phyloP scores from a whole-genome alignment of 1,140 invertebrate species.

The Kradibia gibbosae region DNA sequence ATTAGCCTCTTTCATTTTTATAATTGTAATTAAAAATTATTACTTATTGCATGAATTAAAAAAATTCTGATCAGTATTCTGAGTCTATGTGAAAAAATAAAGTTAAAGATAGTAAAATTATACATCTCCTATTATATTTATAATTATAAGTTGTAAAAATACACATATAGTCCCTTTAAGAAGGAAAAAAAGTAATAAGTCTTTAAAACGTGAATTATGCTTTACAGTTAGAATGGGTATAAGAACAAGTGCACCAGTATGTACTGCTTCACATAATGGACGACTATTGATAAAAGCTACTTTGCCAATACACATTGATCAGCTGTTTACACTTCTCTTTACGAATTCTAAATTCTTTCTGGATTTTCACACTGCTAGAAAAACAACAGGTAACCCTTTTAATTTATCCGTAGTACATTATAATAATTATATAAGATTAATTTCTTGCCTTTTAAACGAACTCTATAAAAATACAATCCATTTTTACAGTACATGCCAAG shows the following conservation, averaged over 20 bases:
- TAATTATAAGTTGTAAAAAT: too few species aligned
- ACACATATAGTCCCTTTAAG: too few species aligned
- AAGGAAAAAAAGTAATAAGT: background rate
- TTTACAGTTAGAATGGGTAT: slow-evolving; percentile 39
- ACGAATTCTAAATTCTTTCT: slow-evolving; percentile 92
- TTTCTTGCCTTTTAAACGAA: background rate
- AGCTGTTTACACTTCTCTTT: slow-evolving; percentile 92
- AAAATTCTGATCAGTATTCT: too few species aligned
- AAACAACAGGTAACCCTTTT: slow-evolving; percentile 81
- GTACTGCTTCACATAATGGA: slow-evolving; percentile 83
- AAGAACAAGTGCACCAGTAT: slow-evolving; percentile 61
- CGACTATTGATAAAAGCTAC: slow-evolving; percentile 81
- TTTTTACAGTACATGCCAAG: background rate
- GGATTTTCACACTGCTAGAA: slow-evolving; percentile 85
- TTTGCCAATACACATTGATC: slow-evolving; percentile 87
- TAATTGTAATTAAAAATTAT: too few species aligned
- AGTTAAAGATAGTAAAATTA: too few species aligned
- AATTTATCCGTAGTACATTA: background rate
- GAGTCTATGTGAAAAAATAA: too few species aligned
- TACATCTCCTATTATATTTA: too few species aligned
- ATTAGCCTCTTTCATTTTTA: too few species aligned
- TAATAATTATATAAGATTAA: background rate
- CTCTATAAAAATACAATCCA: background rate
- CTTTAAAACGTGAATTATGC: background rate
- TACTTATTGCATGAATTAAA: too few species aligned